Conservation (phyloP, 2,797 vertebrate genomes). For the Gouania willdenowi region DNA sequence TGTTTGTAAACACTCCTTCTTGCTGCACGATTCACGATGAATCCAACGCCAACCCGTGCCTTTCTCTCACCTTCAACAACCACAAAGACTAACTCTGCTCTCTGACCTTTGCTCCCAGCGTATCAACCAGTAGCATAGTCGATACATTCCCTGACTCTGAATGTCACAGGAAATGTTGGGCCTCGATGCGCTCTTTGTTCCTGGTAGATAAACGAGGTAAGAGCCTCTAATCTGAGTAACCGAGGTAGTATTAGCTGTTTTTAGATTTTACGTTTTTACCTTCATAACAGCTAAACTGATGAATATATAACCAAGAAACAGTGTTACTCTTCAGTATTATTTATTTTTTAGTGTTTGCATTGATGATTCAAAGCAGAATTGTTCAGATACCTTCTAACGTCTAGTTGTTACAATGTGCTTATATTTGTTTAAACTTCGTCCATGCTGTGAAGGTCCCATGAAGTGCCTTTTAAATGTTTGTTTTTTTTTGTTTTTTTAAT, state of each 20-base stretch:
- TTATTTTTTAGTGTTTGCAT: constrained; percentile 49
- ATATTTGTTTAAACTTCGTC: constrained; percentile 26
- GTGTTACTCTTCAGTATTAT: constrained; percentile 63
- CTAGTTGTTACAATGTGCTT: constrained; percentile 40
- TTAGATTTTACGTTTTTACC: constrained; percentile 35
- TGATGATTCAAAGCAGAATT: constrained; percentile 41
- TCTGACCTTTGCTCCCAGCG: constrained; percentile 32
- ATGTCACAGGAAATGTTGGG: constrained; percentile 42
- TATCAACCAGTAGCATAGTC: constrained; percentile 51
- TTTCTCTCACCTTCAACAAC: constrained; percentile 46
- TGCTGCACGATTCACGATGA: constrained; percentile 36
- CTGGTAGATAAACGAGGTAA: constrained; percentile 11
- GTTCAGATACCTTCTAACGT: constrained; percentile 25
- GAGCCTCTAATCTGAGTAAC: constrained; percentile 10
- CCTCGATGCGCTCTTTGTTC: constrained; percentile 14
- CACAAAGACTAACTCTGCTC: constrained; percentile 28
- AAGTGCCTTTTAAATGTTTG: constrained; percentile 33
- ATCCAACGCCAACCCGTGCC: constrained; percentile 61
- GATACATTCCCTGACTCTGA: constrained; percentile 75
- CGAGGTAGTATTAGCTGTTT: constrained; percentile 15
- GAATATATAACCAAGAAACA: constrained; percentile 37
- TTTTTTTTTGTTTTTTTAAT: constrained; percentile 22
- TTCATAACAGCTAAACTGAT: constrained; percentile 22
- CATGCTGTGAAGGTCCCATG: constrained; percentile 56
- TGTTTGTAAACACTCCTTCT: constrained; percentile 35